These are phyloP conservation scores for Megalurothrips usitatus DNA, from an alignment of 2,888 invertebrate genomes.

Conservation along the genomic window DNA sequence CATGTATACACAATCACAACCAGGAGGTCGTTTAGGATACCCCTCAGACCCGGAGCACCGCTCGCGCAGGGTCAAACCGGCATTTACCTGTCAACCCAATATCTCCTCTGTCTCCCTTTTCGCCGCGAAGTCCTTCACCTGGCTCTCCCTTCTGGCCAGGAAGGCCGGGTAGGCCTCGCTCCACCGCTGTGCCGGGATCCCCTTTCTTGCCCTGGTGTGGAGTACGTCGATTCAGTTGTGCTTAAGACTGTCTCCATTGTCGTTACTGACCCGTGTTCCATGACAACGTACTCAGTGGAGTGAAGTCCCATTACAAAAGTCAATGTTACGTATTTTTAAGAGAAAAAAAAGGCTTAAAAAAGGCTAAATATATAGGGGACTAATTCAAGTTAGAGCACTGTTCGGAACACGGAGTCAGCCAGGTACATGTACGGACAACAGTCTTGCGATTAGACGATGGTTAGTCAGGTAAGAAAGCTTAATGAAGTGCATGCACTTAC, in stretches of 20 bases:
- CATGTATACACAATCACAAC: too few relatives aligned
- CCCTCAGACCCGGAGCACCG: too few relatives aligned
- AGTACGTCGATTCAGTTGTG: neutral
- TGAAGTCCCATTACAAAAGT: too few relatives aligned
- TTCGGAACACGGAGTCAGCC: too few relatives aligned
- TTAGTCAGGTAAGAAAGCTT: neutral
- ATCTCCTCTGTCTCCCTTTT: conserved; percentile 51
- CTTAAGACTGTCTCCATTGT: neutral
- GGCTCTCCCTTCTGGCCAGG: conserved; percentile 56
- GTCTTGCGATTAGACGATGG: neutral
- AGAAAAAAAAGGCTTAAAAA: too few relatives aligned
- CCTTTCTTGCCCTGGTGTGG: conserved; percentile 51
- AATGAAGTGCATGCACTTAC: neutral
- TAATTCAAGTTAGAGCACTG: too few relatives aligned
- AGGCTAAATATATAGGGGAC: too few relatives aligned
- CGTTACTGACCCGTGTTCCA: too few relatives aligned
- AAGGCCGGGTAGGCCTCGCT: conserved; percentile 62
- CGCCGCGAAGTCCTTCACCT: conserved; percentile 53
- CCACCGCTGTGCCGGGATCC: conserved; percentile 54
- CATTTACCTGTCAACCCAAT: conserved; percentile 50
- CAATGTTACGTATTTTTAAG: too few relatives aligned
- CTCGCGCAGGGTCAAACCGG: neutral
- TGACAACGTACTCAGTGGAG: too few relatives aligned
- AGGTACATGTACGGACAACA: too few relatives aligned
- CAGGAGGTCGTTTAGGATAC: too few relatives aligned